Conservation (phyloP, 2,113 vertebrate genomes). For the Callionymus lyra region DNA sequence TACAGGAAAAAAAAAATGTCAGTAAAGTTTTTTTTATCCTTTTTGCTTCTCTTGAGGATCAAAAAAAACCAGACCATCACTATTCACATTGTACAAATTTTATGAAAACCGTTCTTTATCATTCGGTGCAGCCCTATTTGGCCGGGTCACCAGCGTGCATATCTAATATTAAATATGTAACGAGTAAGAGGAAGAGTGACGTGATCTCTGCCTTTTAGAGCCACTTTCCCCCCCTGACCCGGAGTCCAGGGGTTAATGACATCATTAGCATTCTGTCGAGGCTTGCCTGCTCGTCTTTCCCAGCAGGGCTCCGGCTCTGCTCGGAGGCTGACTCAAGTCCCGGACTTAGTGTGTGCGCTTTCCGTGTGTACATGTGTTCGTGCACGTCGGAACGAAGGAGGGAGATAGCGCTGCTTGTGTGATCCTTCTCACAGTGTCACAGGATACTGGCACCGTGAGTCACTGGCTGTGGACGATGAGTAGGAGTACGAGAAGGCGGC, state of each 20-base stretch:
- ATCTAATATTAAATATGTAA: slow-evolving; percentile 38
- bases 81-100: slow-evolving; percentile 16
- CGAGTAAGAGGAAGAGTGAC: slow-evolving; percentile 48
- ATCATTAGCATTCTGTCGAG: slow-evolving; percentile 65
- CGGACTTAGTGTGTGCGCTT: slow-evolving; percentile 37
- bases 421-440: slow-evolving; percentile 47
- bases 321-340: slow-evolving; percentile 53
- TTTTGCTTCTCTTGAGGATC: not conserved
- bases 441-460: slow-evolving; percentile 59
- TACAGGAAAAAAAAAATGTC: no score
- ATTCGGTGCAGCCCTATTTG: slow-evolving; percentile 16
- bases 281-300: slow-evolving; percentile 49
- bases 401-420: slow-evolving; percentile 9
- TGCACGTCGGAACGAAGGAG: not conserved
- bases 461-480: slow-evolving; percentile 37
- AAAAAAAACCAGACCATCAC: slow-evolving; percentile 10
- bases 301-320: slow-evolving; percentile 41
- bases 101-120: slow-evolving; percentile 22
- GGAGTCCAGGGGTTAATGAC: slow-evolving; percentile 61
- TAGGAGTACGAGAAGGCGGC: slow-evolving; percentile 17
- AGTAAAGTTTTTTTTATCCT: no score
- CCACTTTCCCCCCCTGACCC: slow-evolving; percentile 41
- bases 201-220: slow-evolving; percentile 54
- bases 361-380: slow-evolving; percentile 6
- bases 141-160: slow-evolving; percentile 28